Evolutionary conservation across 2,797 vertebrate species (phyloP).

Genomic region (Anguilla marmorata): DNA sequence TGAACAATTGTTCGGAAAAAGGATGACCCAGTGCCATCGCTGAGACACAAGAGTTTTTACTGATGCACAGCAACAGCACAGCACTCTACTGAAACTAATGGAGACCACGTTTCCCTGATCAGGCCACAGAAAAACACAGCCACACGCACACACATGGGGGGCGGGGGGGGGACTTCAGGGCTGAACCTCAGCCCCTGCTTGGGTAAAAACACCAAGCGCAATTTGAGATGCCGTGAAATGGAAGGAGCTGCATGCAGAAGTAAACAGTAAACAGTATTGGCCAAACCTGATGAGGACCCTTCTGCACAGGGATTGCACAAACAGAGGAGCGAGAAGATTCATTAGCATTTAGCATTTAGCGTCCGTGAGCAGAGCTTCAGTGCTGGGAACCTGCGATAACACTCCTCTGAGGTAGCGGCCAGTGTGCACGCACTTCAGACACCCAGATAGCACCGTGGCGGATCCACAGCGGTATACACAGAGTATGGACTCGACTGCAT

Average conservation of each 20-base stretch:
- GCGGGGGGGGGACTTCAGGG: neutral
- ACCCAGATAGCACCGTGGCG: too few relatives aligned
- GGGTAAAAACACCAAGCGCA: neutral
- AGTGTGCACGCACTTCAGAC: neutral
- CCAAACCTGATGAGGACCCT: conserved; percentile 69
- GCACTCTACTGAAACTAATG: neutral
- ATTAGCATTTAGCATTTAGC: conserved; percentile 26
- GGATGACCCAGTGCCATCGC: neutral
- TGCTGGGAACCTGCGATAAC: neutral
- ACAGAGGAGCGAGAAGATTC: conserved; percentile 58
- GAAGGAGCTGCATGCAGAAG: conserved; percentile 16
- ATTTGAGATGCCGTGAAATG: conserved; percentile 27
- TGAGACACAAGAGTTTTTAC: neutral
- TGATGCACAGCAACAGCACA: neutral
- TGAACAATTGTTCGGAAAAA: neutral
- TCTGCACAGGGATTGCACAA: conserved; percentile 64
- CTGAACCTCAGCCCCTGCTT: neutral
- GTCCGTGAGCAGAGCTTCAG: neutral
- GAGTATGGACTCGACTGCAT: neutral
- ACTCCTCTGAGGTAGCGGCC: neutral
- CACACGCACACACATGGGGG: neutral
- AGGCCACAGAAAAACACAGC: conserved; percentile 25
- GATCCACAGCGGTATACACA: neutral
- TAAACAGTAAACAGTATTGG: neutral
- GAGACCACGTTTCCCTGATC: neutral